Percentiles rank a stretch among this genome's conserved stretches.
Conservation (phyloP, 2,888 invertebrate genomes). For the Ornithoptera priamus region DNA sequence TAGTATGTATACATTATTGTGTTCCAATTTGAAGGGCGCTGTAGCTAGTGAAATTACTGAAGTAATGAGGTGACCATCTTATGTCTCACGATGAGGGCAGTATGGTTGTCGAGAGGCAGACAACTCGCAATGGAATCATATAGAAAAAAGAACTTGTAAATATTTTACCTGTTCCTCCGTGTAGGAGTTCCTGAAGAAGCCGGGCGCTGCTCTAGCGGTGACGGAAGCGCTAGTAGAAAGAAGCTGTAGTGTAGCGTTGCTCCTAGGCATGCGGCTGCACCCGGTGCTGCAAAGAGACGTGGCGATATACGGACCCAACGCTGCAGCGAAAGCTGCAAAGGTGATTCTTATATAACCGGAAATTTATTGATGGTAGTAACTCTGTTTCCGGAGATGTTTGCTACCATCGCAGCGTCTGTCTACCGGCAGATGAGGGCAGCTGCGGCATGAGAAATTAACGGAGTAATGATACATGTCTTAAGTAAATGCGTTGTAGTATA, state of each 20-base stretch:
- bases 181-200: constrained; percentile 76
- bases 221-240: constrained; percentile 65
- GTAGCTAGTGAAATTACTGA: too few relatives aligned
- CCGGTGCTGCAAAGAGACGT: constrained; percentile 79
- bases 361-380: background rate
- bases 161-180: background rate
- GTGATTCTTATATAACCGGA: constrained; percentile 35
- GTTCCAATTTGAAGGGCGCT: too few relatives aligned
- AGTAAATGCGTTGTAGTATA: too few relatives aligned
- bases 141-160: background rate
- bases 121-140: background rate
- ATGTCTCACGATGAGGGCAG: too few relatives aligned
- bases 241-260: constrained; percentile 68
- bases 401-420: background rate
- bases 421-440: too few relatives aligned
- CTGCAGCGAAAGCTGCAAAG: constrained; percentile 40
- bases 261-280: constrained; percentile 82
- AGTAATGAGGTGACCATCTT: too few relatives aligned
- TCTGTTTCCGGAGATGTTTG: background rate
- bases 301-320: constrained; percentile 67
- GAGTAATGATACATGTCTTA: too few relatives aligned
- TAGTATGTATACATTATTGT: too few relatives aligned
- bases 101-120: too few relatives aligned
- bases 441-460: too few relatives aligned
- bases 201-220: constrained; percentile 71